These are phyloP conservation scores for Drosophila antonietae DNA, from an alignment of 2,888 invertebrate species.

Conservation along the genomic window DNA sequence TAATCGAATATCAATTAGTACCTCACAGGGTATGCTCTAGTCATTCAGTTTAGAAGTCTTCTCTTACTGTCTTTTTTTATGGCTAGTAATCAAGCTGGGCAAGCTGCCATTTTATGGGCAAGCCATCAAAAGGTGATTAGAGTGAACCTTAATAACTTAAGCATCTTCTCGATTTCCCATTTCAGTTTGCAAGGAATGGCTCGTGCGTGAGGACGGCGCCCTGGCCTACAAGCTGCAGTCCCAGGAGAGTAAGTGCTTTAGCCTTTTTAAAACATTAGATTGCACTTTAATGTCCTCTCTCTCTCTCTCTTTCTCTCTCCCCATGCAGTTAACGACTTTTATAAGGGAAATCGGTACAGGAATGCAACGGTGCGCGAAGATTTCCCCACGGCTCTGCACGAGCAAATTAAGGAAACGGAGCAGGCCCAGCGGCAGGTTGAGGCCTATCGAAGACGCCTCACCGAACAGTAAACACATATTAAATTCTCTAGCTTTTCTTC, in stretches of 20 bases:
- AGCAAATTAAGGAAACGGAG: constrained; percentile 89
- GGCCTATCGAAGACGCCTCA: constrained; percentile 85
- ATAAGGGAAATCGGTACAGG: constrained; percentile 90
- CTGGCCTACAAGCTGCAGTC: constrained; percentile 92
- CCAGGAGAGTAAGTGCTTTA: constrained; percentile 89
- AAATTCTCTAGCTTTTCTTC: background rate
- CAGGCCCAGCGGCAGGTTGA: constrained; percentile 88
- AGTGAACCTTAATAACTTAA: constrained; percentile 35
- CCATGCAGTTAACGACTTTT: constrained; percentile 89
- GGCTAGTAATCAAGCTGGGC: constrained; percentile 42
- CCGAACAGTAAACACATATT: constrained; percentile 87
- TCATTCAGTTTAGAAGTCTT: accelerated
- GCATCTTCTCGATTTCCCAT: constrained; percentile 45
- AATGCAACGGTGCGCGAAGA: constrained; percentile 92
- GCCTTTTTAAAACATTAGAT: constrained; percentile 8
- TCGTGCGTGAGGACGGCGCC: constrained; percentile 93
- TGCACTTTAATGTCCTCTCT: constrained; percentile 38
- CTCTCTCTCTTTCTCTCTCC: background rate
- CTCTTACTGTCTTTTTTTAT: constrained; percentile 19
- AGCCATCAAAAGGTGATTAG: constrained; percentile 58
- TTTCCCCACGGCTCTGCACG: constrained; percentile 90
- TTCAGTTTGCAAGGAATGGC: constrained; percentile 92
- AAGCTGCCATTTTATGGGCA: constrained; percentile 40
- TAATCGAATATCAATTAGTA: background rate
- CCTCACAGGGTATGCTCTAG: background rate